Evolutionary conservation across 2,113 vertebrate genomes (phyloP).

Genomic region (Gymnocephalus cernua): DNA sequence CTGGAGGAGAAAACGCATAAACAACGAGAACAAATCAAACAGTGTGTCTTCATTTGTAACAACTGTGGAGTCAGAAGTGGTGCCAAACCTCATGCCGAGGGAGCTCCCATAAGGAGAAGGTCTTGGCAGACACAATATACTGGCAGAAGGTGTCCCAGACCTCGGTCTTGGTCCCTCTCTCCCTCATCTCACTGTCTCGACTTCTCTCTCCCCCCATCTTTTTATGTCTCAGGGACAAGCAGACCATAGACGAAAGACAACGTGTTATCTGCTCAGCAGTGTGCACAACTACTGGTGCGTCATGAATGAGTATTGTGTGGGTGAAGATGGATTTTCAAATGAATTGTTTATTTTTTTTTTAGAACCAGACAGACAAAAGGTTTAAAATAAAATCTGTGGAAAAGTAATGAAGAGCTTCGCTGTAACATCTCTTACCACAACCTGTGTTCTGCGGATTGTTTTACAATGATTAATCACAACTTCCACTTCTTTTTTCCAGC

Average conservation of each 20-base stretch:
- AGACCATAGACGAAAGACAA: slow-evolving; percentile 28
- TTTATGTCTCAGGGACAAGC: slow-evolving; percentile 29
- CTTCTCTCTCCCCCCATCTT: slow-evolving; percentile 5
- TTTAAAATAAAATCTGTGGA: background rate
- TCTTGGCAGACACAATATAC: slow-evolving; percentile 68
- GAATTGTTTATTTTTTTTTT: background rate
- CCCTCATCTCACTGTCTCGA: slow-evolving; percentile 9
- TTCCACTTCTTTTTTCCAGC: no score
- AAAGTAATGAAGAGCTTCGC: background rate
- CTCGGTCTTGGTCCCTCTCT: slow-evolving; percentile 37
- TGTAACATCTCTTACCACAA: slow-evolving; percentile 7
- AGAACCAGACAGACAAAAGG: background rate
- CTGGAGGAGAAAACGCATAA: slow-evolving; percentile 28
- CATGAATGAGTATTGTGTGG: slow-evolving; percentile 7
- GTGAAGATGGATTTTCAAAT: slow-evolving; percentile 18
- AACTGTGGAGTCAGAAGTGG: slow-evolving; percentile 49
- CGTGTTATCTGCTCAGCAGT: slow-evolving; percentile 36
- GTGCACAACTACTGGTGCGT: slow-evolving; percentile 12
- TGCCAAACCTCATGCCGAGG: slow-evolving; percentile 64
- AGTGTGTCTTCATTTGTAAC: slow-evolving; percentile 75
- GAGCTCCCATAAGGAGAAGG: slow-evolving; percentile 68
- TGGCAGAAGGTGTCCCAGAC: slow-evolving; percentile 76
- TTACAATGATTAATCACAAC: background rate
- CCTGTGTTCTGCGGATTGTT: background rate
- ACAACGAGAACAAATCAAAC: slow-evolving; percentile 54